Percentiles rank a stretch among this genome's conserved stretches.
phyloP scores from a whole-genome alignment of 1,140 invertebrate genomes.

The Lanistes nyassanus region DNA sequence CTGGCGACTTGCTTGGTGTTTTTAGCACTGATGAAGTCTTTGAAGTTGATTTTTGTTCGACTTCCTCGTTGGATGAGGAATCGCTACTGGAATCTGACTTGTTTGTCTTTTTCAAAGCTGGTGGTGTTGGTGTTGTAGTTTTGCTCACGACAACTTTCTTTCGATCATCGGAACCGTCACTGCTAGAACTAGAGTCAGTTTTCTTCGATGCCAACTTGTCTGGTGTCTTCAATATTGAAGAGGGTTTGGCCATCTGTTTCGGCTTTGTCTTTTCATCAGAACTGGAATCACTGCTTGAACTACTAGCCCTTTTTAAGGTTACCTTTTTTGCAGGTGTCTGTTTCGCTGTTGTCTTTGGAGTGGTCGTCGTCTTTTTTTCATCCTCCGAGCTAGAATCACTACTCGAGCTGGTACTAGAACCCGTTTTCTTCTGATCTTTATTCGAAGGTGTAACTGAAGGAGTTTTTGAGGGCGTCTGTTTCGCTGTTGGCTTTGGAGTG shows the following conservation, averaged over 20 bases:
- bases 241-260: not conserved
- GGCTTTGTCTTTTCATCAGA: conserved; percentile 30
- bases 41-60: conserved; percentile 16
- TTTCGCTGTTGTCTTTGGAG: not conserved
- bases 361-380: conserved; percentile 22
- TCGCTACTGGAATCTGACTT: conserved; percentile 34
- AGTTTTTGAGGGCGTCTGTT: conserved; percentile 1
- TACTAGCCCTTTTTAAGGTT: conserved; percentile 4
- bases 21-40: not conserved
- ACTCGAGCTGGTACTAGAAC: conserved; percentile 22
- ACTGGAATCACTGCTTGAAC: conserved; percentile 32
- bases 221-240: conserved; percentile 15
- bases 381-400: conserved; percentile 36
- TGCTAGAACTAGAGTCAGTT: conserved; percentile 21
- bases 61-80: conserved; percentile 33
- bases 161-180: conserved; percentile 26
- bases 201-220: not conserved
- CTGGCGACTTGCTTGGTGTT: conserved; percentile 24
- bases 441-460: conserved; percentile 15
- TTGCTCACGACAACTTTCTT: conserved; percentile 19
- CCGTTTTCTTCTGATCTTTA: not conserved
- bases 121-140: conserved; percentile 15
- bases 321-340: conserved; percentile 20
- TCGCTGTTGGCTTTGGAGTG: conserved; percentile 24
- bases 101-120: conserved; percentile 9